Base-by-base conservation (phyloP, 2,797 vertebrate genomes). In the Eleutherodactylus coqui region DNA sequence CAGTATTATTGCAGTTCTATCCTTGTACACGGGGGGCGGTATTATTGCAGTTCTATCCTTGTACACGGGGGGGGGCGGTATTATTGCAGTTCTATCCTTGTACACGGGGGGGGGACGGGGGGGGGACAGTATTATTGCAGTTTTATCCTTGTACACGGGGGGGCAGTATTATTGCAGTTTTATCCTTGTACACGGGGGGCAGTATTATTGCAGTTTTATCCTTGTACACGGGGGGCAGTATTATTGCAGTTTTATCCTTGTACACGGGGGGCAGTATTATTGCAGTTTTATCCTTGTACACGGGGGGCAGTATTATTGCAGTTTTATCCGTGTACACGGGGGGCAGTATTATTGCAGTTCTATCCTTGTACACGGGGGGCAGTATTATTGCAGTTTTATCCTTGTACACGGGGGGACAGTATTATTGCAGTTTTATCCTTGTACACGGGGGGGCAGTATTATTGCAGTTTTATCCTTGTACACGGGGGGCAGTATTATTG, bases 11-110 rank as follows among this genome's bases (percentile, higher is more conserved):
- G 34, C 3, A 69, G 64, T 69, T 58, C n/a, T 41, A 70, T n/a
- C 5, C 9, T 24, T 70, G 19, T 24, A 70, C 19, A 38, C n/a
- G 41, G 47, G n/a, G 47, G 19, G 64, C 34, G 36, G 64, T 67
- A 67, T 36, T 67, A 36, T 67, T 36, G 32, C 36, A 67, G 64
- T 67, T 67, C 36, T 67, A 67, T 67, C 36, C 64, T 67, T 67
- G 64, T 67, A 67, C 2, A 67, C 36, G 36, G 64, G 34, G 21
- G 36, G 64, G 34, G 21, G 34, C 32, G 36, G 64, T 67, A 36
- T 67, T 67, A 36, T 67, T 36, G 64, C 36, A 67, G 64, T 67
- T 67, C 36, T 67, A 67, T 67, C 36, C 32, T 67, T 64, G 62
- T 64, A 64, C 8, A 64, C 34, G 34, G 62, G 62, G 11, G 14